A percentile compares a stretch with the other conserved stretches of the same genome.
These are phyloP conservation scores for Mylabris sibirica DNA, from an alignment of 2,888 invertebrate species.

Conservation along the genomic window DNA sequence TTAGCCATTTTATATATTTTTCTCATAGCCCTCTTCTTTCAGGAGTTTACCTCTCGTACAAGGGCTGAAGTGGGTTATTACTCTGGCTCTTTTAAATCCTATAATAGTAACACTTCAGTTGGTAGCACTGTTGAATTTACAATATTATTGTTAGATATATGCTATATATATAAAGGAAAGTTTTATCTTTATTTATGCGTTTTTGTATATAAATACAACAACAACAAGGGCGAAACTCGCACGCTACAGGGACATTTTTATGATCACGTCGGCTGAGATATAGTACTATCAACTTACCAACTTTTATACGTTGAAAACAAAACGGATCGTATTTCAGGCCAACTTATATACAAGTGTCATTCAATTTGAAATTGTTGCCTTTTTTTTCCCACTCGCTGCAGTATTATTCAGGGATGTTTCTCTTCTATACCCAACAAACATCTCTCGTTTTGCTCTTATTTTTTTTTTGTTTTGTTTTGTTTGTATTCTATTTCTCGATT, in stretches of 20 bases:
- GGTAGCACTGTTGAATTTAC: neutral
- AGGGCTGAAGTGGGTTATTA: too few relatives aligned
- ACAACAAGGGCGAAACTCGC: conserved; percentile 55
- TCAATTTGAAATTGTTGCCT: conserved; percentile 57
- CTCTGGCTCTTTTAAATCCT: too few relatives aligned
- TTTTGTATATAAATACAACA: conserved; percentile 19
- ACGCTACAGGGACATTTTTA: conserved; percentile 60
- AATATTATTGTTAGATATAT: neutral
- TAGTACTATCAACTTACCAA: conserved; percentile 63
- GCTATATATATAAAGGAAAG: neutral
- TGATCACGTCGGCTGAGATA: conserved; percentile 61
- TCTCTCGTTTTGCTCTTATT: neutral
- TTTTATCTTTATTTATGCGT: conserved; percentile 47
- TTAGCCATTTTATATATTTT: too few relatives aligned
- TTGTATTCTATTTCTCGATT: neutral
- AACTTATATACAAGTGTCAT: conserved; percentile 58
- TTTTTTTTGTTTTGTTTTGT: neutral
- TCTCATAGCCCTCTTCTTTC: too few relatives aligned
- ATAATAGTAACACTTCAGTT: neutral
- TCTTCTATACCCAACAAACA: neutral
- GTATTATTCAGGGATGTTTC: conserved; percentile 7
- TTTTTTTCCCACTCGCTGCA: conserved; percentile 31
- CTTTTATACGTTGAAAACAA: conserved; percentile 61
- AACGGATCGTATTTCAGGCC: conserved; percentile 61
- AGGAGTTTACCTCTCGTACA: too few relatives aligned